Conservation (phyloP, 2,113 vertebrate species). For the Platanista minor region DNA sequence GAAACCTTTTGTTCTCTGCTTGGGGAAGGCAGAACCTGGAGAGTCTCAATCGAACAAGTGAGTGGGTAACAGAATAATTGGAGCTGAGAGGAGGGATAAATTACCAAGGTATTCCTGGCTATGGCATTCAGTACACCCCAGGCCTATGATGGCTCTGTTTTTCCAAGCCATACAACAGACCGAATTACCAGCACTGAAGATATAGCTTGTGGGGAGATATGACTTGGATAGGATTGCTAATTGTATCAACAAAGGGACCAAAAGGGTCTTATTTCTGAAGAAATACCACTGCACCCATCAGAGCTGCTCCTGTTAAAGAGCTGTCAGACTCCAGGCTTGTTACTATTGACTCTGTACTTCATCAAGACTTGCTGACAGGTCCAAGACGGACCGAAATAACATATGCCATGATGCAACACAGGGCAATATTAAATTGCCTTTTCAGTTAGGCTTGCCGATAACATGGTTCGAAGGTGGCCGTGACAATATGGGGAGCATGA, state of each 20-base stretch:
- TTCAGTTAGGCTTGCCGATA: slow-evolving; percentile 48
- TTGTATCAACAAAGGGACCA: slow-evolving; percentile 45
- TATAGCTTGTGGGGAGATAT: neutral
- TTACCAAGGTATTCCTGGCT: slow-evolving; percentile 55
- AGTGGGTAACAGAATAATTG: slow-evolving; percentile 63
- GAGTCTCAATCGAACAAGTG: slow-evolving; percentile 54
- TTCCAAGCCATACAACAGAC: neutral
- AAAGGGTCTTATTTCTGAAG: slow-evolving; percentile 46
- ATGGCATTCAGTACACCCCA: neutral
- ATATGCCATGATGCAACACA: slow-evolving; percentile 36
- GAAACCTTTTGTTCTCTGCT: slow-evolving; percentile 70
- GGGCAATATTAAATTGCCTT: slow-evolving; percentile 51
- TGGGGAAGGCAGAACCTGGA: slow-evolving; percentile 65
- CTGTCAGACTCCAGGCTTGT: slow-evolving; percentile 49
- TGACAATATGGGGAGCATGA: slow-evolving; percentile 26
- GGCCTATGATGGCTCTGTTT: slow-evolving; percentile 14
- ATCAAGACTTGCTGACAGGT: slow-evolving; percentile 65
- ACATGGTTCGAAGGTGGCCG: slow-evolving; percentile 14
- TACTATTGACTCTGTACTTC: slow-evolving; percentile 51
- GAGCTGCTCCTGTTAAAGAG: neutral
- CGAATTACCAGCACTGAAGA: slow-evolving; percentile 21
- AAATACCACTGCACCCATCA: neutral
- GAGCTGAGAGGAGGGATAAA: slow-evolving; percentile 46
- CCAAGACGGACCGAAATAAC: slow-evolving; percentile 58
- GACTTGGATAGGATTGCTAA: neutral